A percentile compares a stretch with the other conserved stretches of the same genome.
These are phyloP conservation scores for Thera britannica DNA, from an alignment of 2,888 invertebrate genomes.

Conservation along the genomic window DNA sequence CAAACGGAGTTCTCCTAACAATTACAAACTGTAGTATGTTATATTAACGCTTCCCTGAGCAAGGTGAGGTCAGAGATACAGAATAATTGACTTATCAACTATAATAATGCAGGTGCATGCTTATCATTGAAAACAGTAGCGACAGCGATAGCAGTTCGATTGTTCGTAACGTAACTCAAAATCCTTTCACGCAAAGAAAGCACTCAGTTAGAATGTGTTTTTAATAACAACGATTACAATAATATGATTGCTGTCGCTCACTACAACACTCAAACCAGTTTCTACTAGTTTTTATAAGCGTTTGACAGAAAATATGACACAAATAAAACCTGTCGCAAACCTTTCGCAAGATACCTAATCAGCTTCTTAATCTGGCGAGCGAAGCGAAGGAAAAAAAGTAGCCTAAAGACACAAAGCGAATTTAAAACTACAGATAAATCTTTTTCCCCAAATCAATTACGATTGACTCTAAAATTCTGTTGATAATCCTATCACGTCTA, in stretches of 20 bases:
- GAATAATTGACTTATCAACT: neutral
- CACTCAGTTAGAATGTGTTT: too few relatives aligned
- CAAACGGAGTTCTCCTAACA: neutral
- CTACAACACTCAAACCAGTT: too few relatives aligned
- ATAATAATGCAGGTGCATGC: neutral
- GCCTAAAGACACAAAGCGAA: neutral
- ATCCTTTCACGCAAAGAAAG: too few relatives aligned
- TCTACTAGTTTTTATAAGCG: too few relatives aligned
- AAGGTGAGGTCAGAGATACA: neutral
- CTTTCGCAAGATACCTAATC: too few relatives aligned
- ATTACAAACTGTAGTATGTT: neutral
- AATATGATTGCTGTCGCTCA: too few relatives aligned
- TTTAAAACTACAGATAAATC: slow-evolving; percentile 9
- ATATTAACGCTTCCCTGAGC: neutral
- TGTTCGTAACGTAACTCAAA: neutral
- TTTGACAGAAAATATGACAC: too few relatives aligned
- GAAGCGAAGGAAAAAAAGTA: neutral
- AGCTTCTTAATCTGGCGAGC: neutral
- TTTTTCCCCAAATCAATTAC: slow-evolving; percentile 4
- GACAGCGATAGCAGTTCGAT: neutral
- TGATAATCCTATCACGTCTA: slow-evolving; percentile 25
- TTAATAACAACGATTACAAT: too few relatives aligned
- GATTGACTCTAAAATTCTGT: slow-evolving; percentile 13
- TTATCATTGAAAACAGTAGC: neutral
- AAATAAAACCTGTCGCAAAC: too few relatives aligned